Evolutionary conservation across 2,888 invertebrate species (phyloP).

Genomic region (Petrolisthes cinctipes): DNA sequence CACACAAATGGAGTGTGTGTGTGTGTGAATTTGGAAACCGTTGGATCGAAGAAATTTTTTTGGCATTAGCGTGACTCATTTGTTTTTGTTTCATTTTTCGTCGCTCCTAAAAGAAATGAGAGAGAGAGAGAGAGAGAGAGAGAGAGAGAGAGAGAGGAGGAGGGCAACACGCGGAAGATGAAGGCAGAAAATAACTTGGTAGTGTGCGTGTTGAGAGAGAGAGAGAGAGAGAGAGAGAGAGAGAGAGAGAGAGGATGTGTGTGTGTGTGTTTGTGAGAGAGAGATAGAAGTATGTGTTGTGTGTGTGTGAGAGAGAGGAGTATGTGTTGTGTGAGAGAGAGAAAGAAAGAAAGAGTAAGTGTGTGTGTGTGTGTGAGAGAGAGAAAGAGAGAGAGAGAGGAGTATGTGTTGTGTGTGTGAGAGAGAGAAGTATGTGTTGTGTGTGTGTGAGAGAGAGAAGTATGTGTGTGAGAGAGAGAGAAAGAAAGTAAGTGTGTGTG

Average conservation of each 20-base stretch:
- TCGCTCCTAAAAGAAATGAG: background rate
- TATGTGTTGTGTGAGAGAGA: background rate
- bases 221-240: background rate
- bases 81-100: background rate
- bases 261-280: background rate
- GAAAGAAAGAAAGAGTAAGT: background rate
- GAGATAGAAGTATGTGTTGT: background rate
- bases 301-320: background rate
- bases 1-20: too few species aligned
- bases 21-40: background rate
- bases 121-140: conserved; percentile 9
- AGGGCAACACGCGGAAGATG: conserved; percentile 15
- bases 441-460: too few species aligned
- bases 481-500: background rate
- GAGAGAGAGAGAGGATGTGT: background rate
- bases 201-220: background rate
- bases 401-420: too few species aligned
- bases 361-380: background rate
- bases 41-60: background rate
- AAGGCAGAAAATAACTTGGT: background rate
- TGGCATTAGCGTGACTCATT: too few species aligned
- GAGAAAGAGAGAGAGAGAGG: background rate
- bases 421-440: too few species aligned
- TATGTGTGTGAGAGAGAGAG: background rate
- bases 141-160: conserved; percentile 18